Conservation (phyloP, 2,113 vertebrate species). For the Myotis davidii region DNA sequence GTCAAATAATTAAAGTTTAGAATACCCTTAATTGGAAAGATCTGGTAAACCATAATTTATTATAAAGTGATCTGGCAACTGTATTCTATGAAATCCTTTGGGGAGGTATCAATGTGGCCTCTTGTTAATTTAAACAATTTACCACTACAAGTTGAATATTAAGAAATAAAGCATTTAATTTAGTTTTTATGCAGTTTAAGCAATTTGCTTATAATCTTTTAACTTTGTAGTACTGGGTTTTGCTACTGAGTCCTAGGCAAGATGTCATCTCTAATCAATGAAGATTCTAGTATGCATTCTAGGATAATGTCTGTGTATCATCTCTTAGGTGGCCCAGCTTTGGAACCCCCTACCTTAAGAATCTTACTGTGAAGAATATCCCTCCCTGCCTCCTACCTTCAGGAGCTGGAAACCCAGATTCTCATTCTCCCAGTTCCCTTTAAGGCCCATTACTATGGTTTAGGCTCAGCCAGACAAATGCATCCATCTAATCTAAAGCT, state of each 20-base stretch:
- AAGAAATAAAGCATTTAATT: not conserved
- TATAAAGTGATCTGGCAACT: conserved; percentile 22
- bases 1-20: conserved; percentile 52
- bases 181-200: conserved; percentile 10
- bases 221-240: conserved; percentile 1
- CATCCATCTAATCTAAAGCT: not conserved
- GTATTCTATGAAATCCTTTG: not conserved
- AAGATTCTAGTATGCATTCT: not conserved
- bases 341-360: not conserved
- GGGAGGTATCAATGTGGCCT: not conserved
- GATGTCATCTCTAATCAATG: not conserved
- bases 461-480: not conserved
- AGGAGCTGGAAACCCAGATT: not conserved
- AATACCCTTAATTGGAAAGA: not conserved
- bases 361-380: not conserved
- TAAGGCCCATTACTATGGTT: not conserved
- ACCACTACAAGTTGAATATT: conserved; percentile 16
- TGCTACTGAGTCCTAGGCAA: not conserved
- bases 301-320: not conserved
- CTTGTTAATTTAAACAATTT: conserved; percentile 10
- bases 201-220: not conserved
- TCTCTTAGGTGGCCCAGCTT: not conserved
- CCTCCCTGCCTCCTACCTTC: not conserved
- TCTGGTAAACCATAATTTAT: not conserved
- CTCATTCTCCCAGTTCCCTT: not conserved